phyloP scores from a whole-genome alignment of 2,888 invertebrate species.

The Zaprionus obscuricornis region DNA sequence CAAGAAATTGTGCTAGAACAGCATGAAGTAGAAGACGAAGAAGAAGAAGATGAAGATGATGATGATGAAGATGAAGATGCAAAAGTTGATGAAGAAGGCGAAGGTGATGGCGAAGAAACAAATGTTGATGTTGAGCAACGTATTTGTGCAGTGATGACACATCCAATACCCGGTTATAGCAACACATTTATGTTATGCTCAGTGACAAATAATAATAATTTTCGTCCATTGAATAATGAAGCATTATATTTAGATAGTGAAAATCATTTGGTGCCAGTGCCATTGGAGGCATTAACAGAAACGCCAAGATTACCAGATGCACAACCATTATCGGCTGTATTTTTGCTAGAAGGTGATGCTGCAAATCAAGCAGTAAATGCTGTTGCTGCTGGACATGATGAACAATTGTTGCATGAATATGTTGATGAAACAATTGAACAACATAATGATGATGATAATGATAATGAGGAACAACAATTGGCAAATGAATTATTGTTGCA shows the following conservation, averaged over 20 bases:
- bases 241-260: slow-evolving; percentile 79
- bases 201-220: slow-evolving; percentile 87
- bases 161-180: slow-evolving; percentile 89
- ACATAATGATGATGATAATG: no score
- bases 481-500: no score
- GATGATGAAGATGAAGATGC: not conserved
- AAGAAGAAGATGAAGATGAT: not conserved
- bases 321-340: slow-evolving; percentile 53
- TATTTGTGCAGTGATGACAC: slow-evolving; percentile 86
- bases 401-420: no score
- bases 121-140: slow-evolving; percentile 29
- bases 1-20: not conserved
- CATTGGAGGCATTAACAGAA: slow-evolving; percentile 65
- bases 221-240: slow-evolving; percentile 89
- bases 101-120: not conserved
- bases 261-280: slow-evolving; percentile 78
- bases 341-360: slow-evolving; percentile 52
- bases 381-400: not conserved
- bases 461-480: no score
- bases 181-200: slow-evolving; percentile 88
- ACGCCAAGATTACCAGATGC: slow-evolving; percentile 62
- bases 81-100: no score
- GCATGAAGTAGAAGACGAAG: not conserved
- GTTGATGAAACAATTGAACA: no score
- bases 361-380: slow-evolving; percentile 13